Base-by-base conservation (phyloP, 2,888 invertebrate species). In the Andricus curvator region DNA sequence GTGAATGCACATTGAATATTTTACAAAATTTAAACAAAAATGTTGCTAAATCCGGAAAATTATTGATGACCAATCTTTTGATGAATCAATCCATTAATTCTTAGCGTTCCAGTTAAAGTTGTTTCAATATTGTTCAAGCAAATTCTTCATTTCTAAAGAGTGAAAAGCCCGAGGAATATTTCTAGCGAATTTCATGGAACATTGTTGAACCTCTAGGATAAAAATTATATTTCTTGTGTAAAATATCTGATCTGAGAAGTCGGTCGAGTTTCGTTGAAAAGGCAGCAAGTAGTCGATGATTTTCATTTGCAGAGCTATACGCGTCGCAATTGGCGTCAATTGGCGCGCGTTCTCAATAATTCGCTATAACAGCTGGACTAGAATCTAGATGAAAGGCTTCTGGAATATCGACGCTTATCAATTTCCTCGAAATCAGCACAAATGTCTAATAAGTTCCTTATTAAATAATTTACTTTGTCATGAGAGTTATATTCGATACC, bases 301-400 rank as follows among this genome's bases (percentile, higher is more conserved):
- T 3, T 62, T 56, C 9, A 70, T 68, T 70, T 62, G 64, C 60
- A n/a, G 79, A 48, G 70, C 41, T 78, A 64, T 82, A 84, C 82
- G 85, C 84, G 82, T 80, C 83, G 87, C 89, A 90, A 91, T 90
- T 89, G 89, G 84, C 88, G 90, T 90, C 91, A 91, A 91, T 91
- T 91, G 90, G 84, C 85, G 83, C 79, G 89, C 84, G 87, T 86
- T 87, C 89, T 82, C 87, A 89, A 90, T 91, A 89, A 89, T 91
- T 88, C 82, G 80, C 85, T 67, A 76, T 79, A 80, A 84, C 81
- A 81, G 48, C 41, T 76, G 79, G 22, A 80, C 68, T 44, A 77
- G 66, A 78, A 56, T 74, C 51, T 51, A 74, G 51, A 74, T 74
- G 2, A 25, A 20, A n/a, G 33, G 33, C 74, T 74, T 29, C 56